These are phyloP conservation scores for Aphidius ervi DNA, from an alignment of 1,140 invertebrate species.

Conservation along the genomic window DNA sequence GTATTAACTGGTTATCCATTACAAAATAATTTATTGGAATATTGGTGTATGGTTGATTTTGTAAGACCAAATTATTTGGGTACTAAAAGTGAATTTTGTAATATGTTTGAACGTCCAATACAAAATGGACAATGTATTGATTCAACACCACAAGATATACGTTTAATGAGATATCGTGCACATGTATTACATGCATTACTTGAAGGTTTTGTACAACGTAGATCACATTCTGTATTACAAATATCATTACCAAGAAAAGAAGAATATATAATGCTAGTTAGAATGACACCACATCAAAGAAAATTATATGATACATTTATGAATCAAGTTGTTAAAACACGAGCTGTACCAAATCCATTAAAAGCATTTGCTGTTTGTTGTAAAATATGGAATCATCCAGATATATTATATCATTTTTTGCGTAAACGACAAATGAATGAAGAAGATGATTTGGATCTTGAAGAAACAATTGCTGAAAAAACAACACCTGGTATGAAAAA, in stretches of 20 bases:
- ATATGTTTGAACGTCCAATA: conserved; percentile 94
- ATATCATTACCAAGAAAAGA: conserved; percentile 83
- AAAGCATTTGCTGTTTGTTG: conserved; percentile 98
- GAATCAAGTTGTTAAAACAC: conserved; percentile 81
- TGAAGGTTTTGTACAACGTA: conserved; percentile 88
- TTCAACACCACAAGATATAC: conserved; percentile 83
- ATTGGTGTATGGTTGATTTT: conserved; percentile 97
- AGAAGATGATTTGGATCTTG: conserved; percentile 87
- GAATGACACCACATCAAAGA: conserved; percentile 84
- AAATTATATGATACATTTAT: conserved; percentile 87
- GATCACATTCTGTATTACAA: conserved; percentile 84
- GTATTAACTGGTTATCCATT: conserved; percentile 93
- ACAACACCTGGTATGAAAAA: conserved; percentile 39
- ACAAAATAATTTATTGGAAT: conserved; percentile 95
- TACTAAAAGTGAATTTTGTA: conserved; percentile 88
- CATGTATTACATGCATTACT: conserved; percentile 86
- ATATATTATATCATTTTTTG: conserved; percentile 89
- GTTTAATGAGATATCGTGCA: conserved; percentile 83
- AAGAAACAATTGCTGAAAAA: conserved; percentile 57
- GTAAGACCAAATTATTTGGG: conserved; percentile 90
- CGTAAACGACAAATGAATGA: conserved; percentile 76
- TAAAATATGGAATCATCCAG: conserved; percentile 99
- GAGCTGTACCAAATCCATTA: conserved; percentile 88
- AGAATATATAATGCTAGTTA: conserved; percentile 85
- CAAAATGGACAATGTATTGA: conserved; percentile 93